Conservation (phyloP, 2,888 invertebrate genomes). For the Mesorhabditis spiculigera region DNA sequence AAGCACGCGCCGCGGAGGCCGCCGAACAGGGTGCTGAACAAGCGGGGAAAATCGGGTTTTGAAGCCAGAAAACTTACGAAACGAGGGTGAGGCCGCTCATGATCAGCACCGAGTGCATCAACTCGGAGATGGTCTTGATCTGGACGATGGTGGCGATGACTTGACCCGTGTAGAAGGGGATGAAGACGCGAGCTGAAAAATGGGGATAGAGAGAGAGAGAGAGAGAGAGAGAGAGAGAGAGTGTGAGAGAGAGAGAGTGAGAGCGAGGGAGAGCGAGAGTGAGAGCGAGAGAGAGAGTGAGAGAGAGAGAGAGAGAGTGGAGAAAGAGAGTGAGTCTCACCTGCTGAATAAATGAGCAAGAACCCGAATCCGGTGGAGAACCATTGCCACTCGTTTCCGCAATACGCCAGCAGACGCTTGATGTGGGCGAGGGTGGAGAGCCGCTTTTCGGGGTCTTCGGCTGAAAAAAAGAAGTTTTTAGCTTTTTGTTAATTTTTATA, state of each 20-base stretch:
- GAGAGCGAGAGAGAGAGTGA: too few relatives aligned
- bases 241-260: too few relatives aligned
- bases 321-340: slow-evolving; percentile 19
- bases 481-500: neutral
- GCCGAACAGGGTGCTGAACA: slow-evolving; percentile 54
- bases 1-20: slow-evolving; percentile 59
- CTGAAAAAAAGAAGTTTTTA: neutral
- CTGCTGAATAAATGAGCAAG: slow-evolving; percentile 48
- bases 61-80: slow-evolving; percentile 19
- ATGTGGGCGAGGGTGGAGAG: slow-evolving; percentile 33
- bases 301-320: neutral
- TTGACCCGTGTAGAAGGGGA: slow-evolving; percentile 52
- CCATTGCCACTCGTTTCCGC: slow-evolving; percentile 44
- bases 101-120: slow-evolving; percentile 40
- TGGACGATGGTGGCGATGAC: slow-evolving; percentile 53
- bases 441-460: neutral
- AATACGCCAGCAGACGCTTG: slow-evolving; percentile 41
- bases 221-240: too few relatives aligned
- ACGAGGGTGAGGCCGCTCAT: slow-evolving; percentile 35
- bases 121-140: slow-evolving; percentile 21
- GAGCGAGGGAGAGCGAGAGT: neutral
- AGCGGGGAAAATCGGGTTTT: neutral
- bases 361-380: slow-evolving; percentile 49
- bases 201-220: neutral
- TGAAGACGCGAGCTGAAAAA: slow-evolving; percentile 54